A percentile compares a stretch with the other conserved stretches of the same genome.
Evolutionary conservation across 2,888 invertebrate species (phyloP).

Genomic region (Dastarcus helophoroides): DNA sequence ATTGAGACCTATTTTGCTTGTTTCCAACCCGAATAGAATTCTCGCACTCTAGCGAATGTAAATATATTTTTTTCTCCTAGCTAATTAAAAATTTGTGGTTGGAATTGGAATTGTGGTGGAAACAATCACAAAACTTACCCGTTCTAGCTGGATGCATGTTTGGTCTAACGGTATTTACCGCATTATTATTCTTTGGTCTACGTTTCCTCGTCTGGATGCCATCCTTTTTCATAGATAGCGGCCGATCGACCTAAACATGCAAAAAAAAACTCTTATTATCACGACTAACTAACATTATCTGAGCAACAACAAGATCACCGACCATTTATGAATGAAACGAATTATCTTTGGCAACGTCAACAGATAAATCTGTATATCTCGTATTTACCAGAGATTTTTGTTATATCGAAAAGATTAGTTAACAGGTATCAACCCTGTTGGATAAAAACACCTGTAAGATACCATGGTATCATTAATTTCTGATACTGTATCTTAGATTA

Average conservation of each 20-base stretch:
- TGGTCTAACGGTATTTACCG: too few relatives aligned
- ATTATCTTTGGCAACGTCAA: conserved; percentile 25
- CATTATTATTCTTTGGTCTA: conserved; percentile 60
- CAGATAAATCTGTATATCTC: conserved; percentile 28
- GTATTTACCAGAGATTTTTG: conserved; percentile 29
- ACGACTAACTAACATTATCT: background rate
- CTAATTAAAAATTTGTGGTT: too few relatives aligned
- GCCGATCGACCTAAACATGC: conserved; percentile 69
- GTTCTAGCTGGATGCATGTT: too few relatives aligned
- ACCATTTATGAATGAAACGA: conserved; percentile 5
- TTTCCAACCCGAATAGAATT: too few relatives aligned
- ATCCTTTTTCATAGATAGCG: conserved; percentile 97
- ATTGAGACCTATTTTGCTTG: too few relatives aligned
- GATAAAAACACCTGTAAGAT: too few relatives aligned
- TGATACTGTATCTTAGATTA: conserved; percentile 36
- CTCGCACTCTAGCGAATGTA: too few relatives aligned
- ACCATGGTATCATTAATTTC: conserved; percentile 21
- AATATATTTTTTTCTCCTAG: too few relatives aligned
- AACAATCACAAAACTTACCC: too few relatives aligned
- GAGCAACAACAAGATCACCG: background rate
- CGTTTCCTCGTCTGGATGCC: conserved; percentile 95
- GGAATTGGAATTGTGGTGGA: too few relatives aligned
- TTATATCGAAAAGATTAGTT: conserved; percentile 14
- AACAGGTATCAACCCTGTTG: conserved; percentile 22
- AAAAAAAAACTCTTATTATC: background rate